These are phyloP conservation scores for Ceyx cyanopectus DNA, from an alignment of 2,113 vertebrate species.

Conservation along the genomic window DNA sequence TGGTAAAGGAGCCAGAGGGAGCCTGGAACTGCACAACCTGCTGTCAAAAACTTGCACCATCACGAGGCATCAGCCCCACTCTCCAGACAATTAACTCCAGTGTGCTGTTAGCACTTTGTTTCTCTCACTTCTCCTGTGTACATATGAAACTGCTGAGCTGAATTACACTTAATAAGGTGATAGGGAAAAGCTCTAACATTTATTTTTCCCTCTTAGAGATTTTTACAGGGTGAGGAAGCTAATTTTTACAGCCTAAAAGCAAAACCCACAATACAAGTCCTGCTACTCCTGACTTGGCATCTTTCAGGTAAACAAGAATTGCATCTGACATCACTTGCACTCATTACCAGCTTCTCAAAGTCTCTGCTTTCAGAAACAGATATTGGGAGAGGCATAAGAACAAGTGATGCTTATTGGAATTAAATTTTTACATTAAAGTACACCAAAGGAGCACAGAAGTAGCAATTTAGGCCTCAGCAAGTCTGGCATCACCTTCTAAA, in stretches of 20 bases:
- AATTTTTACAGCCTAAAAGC: slow-evolving; percentile 77
- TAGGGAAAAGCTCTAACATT: slow-evolving; percentile 31
- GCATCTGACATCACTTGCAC: background rate
- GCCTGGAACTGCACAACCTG: slow-evolving; percentile 67
- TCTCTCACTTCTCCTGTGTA: slow-evolving; percentile 62
- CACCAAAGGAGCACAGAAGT: background rate
- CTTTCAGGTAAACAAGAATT: slow-evolving; percentile 80
- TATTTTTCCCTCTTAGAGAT: slow-evolving; percentile 54
- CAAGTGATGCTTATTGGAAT: background rate
- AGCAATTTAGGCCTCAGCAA: background rate
- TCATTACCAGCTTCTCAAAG: background rate
- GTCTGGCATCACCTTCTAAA: background rate
- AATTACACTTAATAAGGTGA: slow-evolving; percentile 40
- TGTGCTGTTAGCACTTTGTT: slow-evolving; percentile 79
- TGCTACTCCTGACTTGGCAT: slow-evolving; percentile 74
- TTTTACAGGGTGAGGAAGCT: slow-evolving; percentile 77
- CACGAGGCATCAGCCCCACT: slow-evolving; percentile 77
- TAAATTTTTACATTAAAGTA: background rate
- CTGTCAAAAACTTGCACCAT: slow-evolving; percentile 79
- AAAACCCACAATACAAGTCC: slow-evolving; percentile 77
- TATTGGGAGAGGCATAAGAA: background rate
- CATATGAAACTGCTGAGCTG: background rate
- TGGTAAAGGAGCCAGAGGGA: slow-evolving; percentile 76
- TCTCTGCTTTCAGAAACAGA: background rate
- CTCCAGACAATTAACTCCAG: slow-evolving; percentile 78